Evolutionary conservation across 2,888 invertebrate genomes (phyloP).

Genomic region (Apomyelois bistriatella): DNA sequence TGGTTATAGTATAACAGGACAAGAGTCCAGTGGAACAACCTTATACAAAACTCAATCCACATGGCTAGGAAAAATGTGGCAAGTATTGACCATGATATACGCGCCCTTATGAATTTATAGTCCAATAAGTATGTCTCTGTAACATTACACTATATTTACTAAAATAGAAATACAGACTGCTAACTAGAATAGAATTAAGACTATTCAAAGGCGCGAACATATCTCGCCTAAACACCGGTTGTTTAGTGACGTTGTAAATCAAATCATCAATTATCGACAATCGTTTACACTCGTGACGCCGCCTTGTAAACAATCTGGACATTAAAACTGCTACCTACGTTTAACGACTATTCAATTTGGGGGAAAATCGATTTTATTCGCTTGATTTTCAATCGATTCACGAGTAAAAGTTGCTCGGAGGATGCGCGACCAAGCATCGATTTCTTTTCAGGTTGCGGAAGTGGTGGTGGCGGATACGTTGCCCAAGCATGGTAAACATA

Average conservation of each 20-base stretch:
- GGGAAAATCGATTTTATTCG: constrained; percentile 80
- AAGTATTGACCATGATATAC: no score
- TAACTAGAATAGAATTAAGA: constrained; percentile 17
- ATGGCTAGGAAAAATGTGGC: no score
- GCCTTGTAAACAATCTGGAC: constrained; percentile 75
- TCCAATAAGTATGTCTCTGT: no score
- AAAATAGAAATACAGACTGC: neutral
- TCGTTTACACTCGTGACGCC: constrained; percentile 78
- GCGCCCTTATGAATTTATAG: no score
- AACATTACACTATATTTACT: no score
- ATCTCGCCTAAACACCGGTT: constrained; percentile 74
- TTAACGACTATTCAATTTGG: constrained; percentile 76
- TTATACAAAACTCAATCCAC: no score
- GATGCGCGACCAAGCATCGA: constrained; percentile 37
- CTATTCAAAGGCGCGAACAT: constrained; percentile 63
- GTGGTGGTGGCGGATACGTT: constrained; percentile 65
- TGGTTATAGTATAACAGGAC: no score
- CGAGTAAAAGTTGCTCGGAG: constrained; percentile 61
- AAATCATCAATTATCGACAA: constrained; percentile 79
- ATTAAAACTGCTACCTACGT: constrained; percentile 73
- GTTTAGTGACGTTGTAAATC: constrained; percentile 79
- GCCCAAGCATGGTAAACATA: constrained; percentile 50
- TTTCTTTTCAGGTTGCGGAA: constrained; percentile 62
- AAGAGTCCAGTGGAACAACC: no score
- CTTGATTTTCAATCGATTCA: constrained; percentile 68